Base-by-base conservation (phyloP, 2,113 vertebrate genomes). In the Lutjanus erythropterus region DNA sequence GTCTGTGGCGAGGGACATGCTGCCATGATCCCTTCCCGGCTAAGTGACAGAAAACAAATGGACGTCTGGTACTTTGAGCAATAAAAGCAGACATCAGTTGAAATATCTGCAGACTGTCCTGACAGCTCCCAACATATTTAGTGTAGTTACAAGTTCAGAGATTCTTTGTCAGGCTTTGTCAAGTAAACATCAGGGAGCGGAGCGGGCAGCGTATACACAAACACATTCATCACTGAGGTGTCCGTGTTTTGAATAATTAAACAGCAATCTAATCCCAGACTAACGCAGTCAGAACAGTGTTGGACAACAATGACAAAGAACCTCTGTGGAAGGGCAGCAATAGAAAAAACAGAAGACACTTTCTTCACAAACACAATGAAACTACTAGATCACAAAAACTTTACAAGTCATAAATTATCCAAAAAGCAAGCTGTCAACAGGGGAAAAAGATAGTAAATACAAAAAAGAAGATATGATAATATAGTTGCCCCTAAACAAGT, bases 191-290 rank as follows among this genome's bases (percentile, higher is more conserved):
- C 58, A 15, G 3, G n/a, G 0, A 61, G 56, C 35, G 46, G n/a
- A 46, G 39, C 15, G 50, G 60, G 21, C 3, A 19, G 7, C 7
- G 1, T 18, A 8, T 31, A 58, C 19, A 59, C 21, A 42, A 15
- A 78, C 39, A 44, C 55, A 70, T 53, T 52, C 27, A 70, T 61
- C 21, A 42, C 0, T 46, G 3, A 41, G 14, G 35, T 52, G 44
- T 23, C 75, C 60, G 4, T 4, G 55, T 27, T 70, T 0, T 53
- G 41, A 78, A 78, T 71, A 71, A 71, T 71, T 70, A 55, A 70
- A 61, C 16, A 61, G 46, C 35, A 55, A 42, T 55, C 23, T 42
- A 27, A 9, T 55, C 14, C 14, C 47, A 58, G 18, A n/a, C 41
- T 2, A 19, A 21, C 12, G 31, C 41, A 10, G 33, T 6, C 5